Evolutionary conservation across 1,140 invertebrate genomes (phyloP).

Genomic region (Caenorhabditis brenneri): DNA sequence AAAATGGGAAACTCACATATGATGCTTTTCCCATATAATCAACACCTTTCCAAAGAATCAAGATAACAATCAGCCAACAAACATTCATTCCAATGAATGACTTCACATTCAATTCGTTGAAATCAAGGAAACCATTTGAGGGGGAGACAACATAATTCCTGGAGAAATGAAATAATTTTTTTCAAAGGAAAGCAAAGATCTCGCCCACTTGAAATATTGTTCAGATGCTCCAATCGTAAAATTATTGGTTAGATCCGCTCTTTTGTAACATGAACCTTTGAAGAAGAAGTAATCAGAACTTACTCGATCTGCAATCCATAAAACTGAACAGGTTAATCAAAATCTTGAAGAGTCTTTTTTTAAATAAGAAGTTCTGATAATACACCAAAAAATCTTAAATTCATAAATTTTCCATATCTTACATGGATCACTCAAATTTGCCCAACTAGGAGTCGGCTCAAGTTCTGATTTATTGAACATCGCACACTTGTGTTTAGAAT

Average conservation of each 20-base stretch:
- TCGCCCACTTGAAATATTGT: not conserved
- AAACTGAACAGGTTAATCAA: too few relatives aligned
- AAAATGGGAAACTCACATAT: slow-evolving; percentile 20
- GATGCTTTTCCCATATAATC: slow-evolving; percentile 26
- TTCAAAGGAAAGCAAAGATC: not conserved
- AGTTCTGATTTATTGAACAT: not conserved
- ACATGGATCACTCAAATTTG: not conserved
- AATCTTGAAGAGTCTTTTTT: too few relatives aligned
- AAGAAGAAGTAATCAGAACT: not conserved
- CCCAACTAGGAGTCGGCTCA: not conserved
- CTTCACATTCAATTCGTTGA: not conserved
- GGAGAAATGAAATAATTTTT: not conserved
- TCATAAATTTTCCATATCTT: not conserved
- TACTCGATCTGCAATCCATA: not conserved
- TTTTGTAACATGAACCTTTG: not conserved
- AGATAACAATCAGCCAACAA: not conserved
- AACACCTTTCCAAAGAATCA: slow-evolving; percentile 11
- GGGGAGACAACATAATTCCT: not conserved
- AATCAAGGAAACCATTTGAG: not conserved
- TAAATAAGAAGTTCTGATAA: too few relatives aligned
- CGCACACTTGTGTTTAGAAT: not conserved
- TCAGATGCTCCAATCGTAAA: not conserved
- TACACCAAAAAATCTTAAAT: too few relatives aligned
- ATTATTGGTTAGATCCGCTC: not conserved
- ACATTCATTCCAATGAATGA: slow-evolving; percentile 4